phyloP scores from a whole-genome alignment of 2,888 invertebrate genomes.

The Seira sanloemensis region DNA sequence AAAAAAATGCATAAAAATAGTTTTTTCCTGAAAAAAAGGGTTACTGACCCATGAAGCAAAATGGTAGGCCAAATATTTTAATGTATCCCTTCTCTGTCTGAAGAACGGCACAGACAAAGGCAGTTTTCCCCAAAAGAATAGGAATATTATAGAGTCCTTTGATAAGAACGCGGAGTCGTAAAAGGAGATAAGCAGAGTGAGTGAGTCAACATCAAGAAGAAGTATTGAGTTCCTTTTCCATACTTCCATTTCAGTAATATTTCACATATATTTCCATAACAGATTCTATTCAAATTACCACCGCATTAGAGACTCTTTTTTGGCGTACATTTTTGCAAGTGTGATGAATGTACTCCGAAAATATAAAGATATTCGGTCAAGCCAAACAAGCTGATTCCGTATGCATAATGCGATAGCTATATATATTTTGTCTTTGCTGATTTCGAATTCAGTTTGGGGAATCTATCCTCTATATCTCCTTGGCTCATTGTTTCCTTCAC shows the following conservation, averaged over 20 bases:
- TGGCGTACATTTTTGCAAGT: not conserved
- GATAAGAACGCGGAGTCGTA: not conserved
- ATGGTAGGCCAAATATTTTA: slow-evolving; percentile 1
- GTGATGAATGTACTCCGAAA: not conserved
- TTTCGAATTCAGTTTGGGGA: slow-evolving; percentile 46
- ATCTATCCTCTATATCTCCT: slow-evolving; percentile 10
- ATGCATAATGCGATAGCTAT: slow-evolving; percentile 20
- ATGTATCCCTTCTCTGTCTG: not conserved
- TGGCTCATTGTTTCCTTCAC: not conserved
- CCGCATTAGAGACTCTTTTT: too few relatives aligned
- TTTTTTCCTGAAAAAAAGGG: slow-evolving; percentile 37
- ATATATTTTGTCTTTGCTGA: slow-evolving; percentile 36
- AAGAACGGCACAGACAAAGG: not conserved
- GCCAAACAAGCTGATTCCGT: not conserved
- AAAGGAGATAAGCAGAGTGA: not conserved
- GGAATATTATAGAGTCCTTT: not conserved
- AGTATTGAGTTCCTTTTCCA: not conserved
- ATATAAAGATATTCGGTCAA: not conserved
- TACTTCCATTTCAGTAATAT: too few relatives aligned
- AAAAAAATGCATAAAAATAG: slow-evolving; percentile 27
- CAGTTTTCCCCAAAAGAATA: not conserved
- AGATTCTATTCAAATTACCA: not conserved
- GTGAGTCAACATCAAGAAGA: too few relatives aligned
- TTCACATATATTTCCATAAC: not conserved
- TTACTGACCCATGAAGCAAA: slow-evolving; percentile 48